Base-by-base conservation (phyloP, 2,113 vertebrate genomes). In the Siniperca knerii region DNA sequence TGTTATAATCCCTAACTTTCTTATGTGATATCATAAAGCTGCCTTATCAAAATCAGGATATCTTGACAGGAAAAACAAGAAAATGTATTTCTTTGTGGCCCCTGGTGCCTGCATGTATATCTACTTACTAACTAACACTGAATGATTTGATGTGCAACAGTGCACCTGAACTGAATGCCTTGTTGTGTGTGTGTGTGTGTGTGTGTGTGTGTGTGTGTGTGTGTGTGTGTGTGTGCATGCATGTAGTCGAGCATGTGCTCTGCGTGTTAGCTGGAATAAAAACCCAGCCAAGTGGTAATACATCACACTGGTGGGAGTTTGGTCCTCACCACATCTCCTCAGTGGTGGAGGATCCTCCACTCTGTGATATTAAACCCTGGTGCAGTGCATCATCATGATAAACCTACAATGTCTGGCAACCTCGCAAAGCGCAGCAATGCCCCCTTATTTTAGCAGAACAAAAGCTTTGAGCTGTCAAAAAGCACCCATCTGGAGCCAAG, bases 401-500 rank as follows among this genome's bases (percentile, higher is more conserved):
- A 89, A 76, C 86, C 83, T 84, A 87, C 77, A 77, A 86, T 58
- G 86, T 91, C 89, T 93, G 91, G 93, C 90, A 92, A 15, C 82
- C n/a, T 58, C 21, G 83, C 75, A 84, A 77, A 89, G 80, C 57
- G 2, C 77, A 60, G 79, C 84, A 42, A 71, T 87, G 84, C 79
- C 90, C 84, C n/a, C 73, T 82, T 55, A 68, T 81, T 87, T 54
- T 1, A 77, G 1, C 46, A 71, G 79, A 91, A 91, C 89, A 94
- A 89, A 93, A 88, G 90, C 87, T 83, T 54, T 21, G 68, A 83
- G 88, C 88, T 91, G 90, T 92, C 88, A 90, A 23, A 90, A 79
- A 86, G 79, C 74, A 40, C 87, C 87, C 89, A 90, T 93, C 89
- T 93, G 89, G 89, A 88, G 85, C 75, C 62, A 20, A 18, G 83